Evolutionary conservation across 2,113 vertebrate genomes (phyloP).

Genomic region (Halcyon senegalensis): DNA sequence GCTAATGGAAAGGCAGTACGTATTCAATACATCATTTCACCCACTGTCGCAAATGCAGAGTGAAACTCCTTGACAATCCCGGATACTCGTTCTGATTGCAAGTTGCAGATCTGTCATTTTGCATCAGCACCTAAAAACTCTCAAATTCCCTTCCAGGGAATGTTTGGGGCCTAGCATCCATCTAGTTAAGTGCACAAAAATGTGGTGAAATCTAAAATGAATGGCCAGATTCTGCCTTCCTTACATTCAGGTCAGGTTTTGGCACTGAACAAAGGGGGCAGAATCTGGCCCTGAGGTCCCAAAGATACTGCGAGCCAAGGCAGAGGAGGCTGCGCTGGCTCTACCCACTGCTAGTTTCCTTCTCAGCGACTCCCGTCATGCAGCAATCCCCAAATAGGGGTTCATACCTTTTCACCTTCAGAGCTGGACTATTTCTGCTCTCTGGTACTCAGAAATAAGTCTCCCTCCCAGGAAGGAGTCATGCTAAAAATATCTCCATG

Average conservation of each 20-base stretch:
- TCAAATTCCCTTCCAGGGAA: neutral
- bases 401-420: constrained; percentile 61
- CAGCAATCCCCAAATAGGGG: constrained; percentile 19
- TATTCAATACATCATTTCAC: neutral
- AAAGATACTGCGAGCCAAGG: accelerated
- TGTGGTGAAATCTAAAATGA: neutral
- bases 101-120: neutral
- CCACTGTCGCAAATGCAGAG: neutral
- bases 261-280: neutral
- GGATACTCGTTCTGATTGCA: neutral
- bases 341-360: neutral
- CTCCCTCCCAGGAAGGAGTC: neutral
- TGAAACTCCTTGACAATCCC: neutral
- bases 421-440: constrained; percentile 31
- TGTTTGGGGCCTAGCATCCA: accelerated
- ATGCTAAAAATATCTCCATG: constrained; percentile 11
- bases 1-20: neutral
- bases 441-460: constrained; percentile 23
- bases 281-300: neutral
- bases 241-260: neutral
- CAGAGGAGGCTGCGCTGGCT: neutral
- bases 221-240: neutral
- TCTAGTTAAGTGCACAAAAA: neutral
- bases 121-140: neutral
- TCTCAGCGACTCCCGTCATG: neutral